Evolutionary conservation across 2,888 invertebrate genomes (phyloP).

Genomic region (Machimus rusticus): DNA sequence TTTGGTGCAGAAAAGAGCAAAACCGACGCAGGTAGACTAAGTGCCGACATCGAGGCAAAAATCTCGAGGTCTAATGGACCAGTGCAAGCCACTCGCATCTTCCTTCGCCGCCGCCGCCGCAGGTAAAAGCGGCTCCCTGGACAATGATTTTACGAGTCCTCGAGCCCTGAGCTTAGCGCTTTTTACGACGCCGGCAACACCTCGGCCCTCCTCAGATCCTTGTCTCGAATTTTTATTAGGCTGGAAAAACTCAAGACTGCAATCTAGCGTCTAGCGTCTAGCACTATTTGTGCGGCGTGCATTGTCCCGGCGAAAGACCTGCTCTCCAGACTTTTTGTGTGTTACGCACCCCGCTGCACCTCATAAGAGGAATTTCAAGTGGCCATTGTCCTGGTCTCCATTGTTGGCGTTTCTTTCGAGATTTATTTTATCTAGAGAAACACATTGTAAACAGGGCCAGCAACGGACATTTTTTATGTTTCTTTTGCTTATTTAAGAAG

Average conservation of each 20-base stretch:
- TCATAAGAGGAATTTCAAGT: constrained; percentile 40
- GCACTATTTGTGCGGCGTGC: background rate
- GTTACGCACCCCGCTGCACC: constrained; percentile 26
- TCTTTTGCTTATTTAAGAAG: background rate
- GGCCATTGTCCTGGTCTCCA: constrained; percentile 24
- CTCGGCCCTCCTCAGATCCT: background rate
- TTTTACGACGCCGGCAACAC: constrained; percentile 23
- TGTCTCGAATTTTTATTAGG: constrained; percentile 19
- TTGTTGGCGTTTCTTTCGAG: constrained; percentile 7
- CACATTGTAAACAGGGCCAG: background rate
- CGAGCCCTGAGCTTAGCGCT: constrained; percentile 14
- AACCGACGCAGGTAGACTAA: background rate
- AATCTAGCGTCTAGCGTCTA: background rate
- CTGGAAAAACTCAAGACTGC: background rate
- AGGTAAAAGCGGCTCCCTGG: background rate
- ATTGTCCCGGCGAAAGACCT: constrained; percentile 10
- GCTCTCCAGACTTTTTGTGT: constrained; percentile 12
- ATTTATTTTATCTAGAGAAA: background rate
- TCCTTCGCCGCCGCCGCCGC: background rate
- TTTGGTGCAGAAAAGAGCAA: background rate
- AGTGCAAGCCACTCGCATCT: background rate
- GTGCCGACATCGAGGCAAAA: constrained; percentile 2
- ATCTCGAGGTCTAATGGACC: background rate
- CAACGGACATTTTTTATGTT: background rate
- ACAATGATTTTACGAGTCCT: constrained; percentile 23